Conservation (phyloP, 2,888 invertebrate species). For the Encarsia formosa region DNA sequence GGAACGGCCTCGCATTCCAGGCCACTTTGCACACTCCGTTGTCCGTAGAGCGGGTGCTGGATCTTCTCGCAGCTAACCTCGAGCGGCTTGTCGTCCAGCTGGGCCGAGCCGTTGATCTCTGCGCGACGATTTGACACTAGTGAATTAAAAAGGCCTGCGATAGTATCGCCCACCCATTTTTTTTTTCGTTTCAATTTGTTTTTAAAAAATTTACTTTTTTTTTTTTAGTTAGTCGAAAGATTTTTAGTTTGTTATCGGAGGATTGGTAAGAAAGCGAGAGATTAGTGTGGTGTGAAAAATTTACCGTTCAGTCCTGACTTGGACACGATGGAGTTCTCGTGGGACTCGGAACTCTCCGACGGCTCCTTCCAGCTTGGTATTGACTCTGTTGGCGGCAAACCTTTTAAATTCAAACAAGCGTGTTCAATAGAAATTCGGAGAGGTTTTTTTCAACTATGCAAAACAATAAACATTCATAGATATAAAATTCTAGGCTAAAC, state of each 20-base stretch:
- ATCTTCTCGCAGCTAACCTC: conserved; percentile 55
- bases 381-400: conserved; percentile 42
- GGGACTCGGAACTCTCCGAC: conserved; percentile 44
- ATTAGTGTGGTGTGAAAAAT: no score
- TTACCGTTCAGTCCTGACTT: conserved; percentile 48
- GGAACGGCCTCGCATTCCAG: conserved; percentile 90
- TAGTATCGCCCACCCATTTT: no score
- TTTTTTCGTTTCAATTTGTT: no score
- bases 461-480: no score
- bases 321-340: conserved; percentile 45
- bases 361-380: conserved; percentile 47
- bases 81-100: conserved; percentile 54
- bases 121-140: conserved; percentile 49
- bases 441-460: no score
- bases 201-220: no score
- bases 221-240: no score
- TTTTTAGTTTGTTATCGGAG: no score
- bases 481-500: no score
- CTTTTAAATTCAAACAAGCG: no score
- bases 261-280: no score
- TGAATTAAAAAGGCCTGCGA: conserved; percentile 51
- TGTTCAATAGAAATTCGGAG: no score
- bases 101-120: conserved; percentile 56
- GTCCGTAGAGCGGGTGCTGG: conserved; percentile 78
- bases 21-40: conserved; percentile 97